Evolutionary conservation across 2,888 invertebrate genomes (phyloP), one percentile per base, ranked within the genome.

Genomic region (Pelosia muscerda): DNA sequence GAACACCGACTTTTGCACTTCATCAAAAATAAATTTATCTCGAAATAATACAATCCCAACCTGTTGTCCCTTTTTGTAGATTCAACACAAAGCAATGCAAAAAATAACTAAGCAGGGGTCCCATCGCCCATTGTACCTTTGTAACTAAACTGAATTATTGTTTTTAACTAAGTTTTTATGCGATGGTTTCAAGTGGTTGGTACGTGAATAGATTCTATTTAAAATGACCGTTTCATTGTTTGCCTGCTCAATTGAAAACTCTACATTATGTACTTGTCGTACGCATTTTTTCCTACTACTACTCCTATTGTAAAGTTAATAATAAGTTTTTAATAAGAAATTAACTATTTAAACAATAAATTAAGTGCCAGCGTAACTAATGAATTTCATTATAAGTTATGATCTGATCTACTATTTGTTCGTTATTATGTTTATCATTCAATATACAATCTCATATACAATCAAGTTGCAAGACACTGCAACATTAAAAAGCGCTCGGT

Each of bases 21-120:
- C 94, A 95, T 94, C 94, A 95, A 94, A 94, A 86, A 90, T 90
- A 90, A 86, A 94, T 94, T 94, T 94, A 93, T 87, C 86, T 82
- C 82, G 70, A 82, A 86, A 93, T 91, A 92, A 92, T 92, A 77
- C 85, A 85, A 85, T 84, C 81, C 83, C 81, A 72, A 93, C 93
- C 92, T 92, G 92, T 86, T 87, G 81, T 69, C 72, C 82, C 85
- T 85, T 86, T 66, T 92, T 90, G 89, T 87, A 75, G 11, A 58
- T 72, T 73, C 15, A 19, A 54, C 28, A 89, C 88, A 90, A 90
- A 79, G 78, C 76, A 69, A 57, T 67, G 75, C 54, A 85, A 86
- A 88, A 88, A 88, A 87, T 85, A 74, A 75, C 77, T 78, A 82
- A 78, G 71, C 72, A 76, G 76, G 71, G 77, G 85, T 86, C 87